phyloP scores from a whole-genome alignment of 1,140 invertebrate genomes.

The Drosophila erecta region DNA sequence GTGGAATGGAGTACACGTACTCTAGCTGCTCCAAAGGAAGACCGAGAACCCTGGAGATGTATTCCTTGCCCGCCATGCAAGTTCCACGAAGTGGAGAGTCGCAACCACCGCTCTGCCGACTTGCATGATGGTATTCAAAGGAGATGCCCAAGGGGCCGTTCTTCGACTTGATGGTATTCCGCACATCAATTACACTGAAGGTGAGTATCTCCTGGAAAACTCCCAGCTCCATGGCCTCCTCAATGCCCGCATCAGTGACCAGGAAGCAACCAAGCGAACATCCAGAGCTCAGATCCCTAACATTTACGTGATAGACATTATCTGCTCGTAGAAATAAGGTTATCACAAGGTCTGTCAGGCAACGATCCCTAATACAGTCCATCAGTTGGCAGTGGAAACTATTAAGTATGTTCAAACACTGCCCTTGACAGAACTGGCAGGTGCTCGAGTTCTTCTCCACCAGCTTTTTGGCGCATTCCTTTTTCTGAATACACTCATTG shows the following conservation, averaged over 20 bases:
- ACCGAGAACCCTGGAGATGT: not conserved
- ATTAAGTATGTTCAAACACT: slow-evolving; percentile 14
- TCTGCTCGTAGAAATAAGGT: slow-evolving; percentile 60
- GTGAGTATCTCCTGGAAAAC: slow-evolving; percentile 69
- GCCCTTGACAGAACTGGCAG: slow-evolving; percentile 48
- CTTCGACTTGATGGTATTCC: slow-evolving; percentile 44
- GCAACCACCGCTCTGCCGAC: slow-evolving; percentile 36
- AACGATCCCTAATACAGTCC: slow-evolving; percentile 24
- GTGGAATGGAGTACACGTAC: not conserved
- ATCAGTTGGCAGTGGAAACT: slow-evolving; percentile 29
- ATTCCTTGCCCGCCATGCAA: not conserved
- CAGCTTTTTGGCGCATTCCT: not conserved
- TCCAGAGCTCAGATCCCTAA: slow-evolving; percentile 28
- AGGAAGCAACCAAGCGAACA: slow-evolving; percentile 58
- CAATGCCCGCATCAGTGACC: slow-evolving; percentile 55
- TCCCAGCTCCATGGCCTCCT: slow-evolving; percentile 40
- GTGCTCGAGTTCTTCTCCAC: slow-evolving; percentile 29
- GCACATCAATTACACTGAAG: slow-evolving; percentile 64
- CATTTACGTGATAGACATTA: slow-evolving; percentile 71
- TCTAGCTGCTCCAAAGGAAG: not conserved
- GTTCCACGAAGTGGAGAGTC: not conserved
- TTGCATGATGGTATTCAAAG: slow-evolving; percentile 48
- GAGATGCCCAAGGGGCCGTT: slow-evolving; percentile 38
- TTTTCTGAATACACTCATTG: not conserved
- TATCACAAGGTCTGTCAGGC: slow-evolving; percentile 37